These are phyloP conservation scores for Diplodus puntazzo DNA, from an alignment of 2,797 vertebrate genomes.

Conservation along the genomic window DNA sequence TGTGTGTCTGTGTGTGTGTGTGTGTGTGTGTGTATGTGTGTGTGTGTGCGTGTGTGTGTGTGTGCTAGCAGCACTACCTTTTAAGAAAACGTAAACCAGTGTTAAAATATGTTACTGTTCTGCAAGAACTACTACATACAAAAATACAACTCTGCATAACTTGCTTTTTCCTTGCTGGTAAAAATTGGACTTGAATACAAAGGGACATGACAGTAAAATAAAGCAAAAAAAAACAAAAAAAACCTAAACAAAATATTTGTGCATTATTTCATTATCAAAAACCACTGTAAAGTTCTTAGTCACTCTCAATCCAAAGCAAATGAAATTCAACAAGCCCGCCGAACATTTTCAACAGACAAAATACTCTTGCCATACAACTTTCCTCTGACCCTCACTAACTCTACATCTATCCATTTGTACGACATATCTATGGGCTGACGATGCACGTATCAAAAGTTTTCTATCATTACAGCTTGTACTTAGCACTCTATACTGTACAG, in stretches of 20 bases:
- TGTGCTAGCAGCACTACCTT: slow-evolving; percentile 80
- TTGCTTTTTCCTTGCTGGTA: slow-evolving; percentile 65
- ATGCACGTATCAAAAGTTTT: slow-evolving; percentile 59
- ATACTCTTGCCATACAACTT: slow-evolving; percentile 64
- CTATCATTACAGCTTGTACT: slow-evolving; percentile 67
- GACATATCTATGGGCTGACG: slow-evolving; percentile 63
- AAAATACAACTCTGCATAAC: slow-evolving; percentile 79
- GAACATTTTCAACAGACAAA: slow-evolving; percentile 62
- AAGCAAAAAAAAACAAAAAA: slow-evolving; percentile 38
- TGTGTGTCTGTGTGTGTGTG: slow-evolving; percentile 68
- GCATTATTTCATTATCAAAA: slow-evolving; percentile 73
- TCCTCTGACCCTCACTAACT: slow-evolving; percentile 73
- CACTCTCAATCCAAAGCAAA: slow-evolving; percentile 55
- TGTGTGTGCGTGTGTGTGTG: slow-evolving; percentile 66
- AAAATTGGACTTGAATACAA: slow-evolving; percentile 66
- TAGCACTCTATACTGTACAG: slow-evolving; percentile 70
- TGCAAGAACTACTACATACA: slow-evolving; percentile 76
- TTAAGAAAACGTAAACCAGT: slow-evolving; percentile 77
- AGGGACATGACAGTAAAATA: slow-evolving; percentile 61
- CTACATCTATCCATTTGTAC: slow-evolving; percentile 71
- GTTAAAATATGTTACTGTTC: slow-evolving; percentile 81
- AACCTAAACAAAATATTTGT: slow-evolving; percentile 65
- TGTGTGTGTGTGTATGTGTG: slow-evolving; percentile 56
- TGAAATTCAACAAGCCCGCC: slow-evolving; percentile 60
- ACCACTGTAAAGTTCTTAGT: slow-evolving; percentile 59